A percentile compares a stretch with the other conserved stretches of the same genome.
These are phyloP conservation scores for Pogonomyrmex barbatus DNA, from an alignment of 1,140 invertebrate genomes.

Conservation along the genomic window DNA sequence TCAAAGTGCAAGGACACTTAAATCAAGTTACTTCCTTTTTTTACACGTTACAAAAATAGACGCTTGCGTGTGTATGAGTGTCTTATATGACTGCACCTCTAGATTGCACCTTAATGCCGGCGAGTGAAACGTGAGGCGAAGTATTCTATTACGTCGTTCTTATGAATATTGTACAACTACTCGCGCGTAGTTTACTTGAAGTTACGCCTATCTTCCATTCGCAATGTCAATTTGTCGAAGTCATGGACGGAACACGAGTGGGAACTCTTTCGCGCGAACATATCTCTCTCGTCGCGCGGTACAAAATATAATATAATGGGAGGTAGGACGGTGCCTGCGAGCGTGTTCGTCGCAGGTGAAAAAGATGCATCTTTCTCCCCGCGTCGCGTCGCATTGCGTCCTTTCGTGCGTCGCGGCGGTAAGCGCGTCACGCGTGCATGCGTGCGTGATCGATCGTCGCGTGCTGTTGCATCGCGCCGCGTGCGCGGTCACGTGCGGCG, in stretches of 20 bases:
- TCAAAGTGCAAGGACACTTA: conserved; percentile 6
- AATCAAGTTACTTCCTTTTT: conserved; percentile 10
- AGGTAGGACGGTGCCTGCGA: conserved; percentile 18
- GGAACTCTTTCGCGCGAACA: conserved; percentile 16
- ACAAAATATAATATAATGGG: conserved; percentile 5
- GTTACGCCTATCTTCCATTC: conserved; percentile 14
- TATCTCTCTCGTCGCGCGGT: background rate
- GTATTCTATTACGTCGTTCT: conserved; percentile 26
- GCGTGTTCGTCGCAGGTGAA: conserved; percentile 52
- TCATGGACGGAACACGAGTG: background rate
- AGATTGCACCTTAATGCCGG: background rate
- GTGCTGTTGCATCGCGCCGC: conserved; percentile 72
- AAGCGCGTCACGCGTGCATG: conserved; percentile 65
- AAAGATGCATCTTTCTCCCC: conserved; percentile 41
- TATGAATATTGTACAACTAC: conserved; percentile 21
- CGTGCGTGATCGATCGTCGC: conserved; percentile 75
- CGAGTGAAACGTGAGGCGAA: conserved; percentile 25
- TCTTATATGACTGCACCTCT: background rate
- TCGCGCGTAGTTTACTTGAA: background rate
- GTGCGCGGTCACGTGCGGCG: conserved; percentile 77
- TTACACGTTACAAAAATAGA: background rate
- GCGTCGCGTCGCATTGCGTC: background rate
- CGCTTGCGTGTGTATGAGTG: background rate
- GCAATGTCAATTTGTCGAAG: conserved; percentile 48
- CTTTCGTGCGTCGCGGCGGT: background rate